Percentiles rank a stretch among this genome's conserved stretches.
These are phyloP conservation scores for Bucco capensis DNA, from an alignment of 2,113 vertebrate genomes.

Conservation along the genomic window DNA sequence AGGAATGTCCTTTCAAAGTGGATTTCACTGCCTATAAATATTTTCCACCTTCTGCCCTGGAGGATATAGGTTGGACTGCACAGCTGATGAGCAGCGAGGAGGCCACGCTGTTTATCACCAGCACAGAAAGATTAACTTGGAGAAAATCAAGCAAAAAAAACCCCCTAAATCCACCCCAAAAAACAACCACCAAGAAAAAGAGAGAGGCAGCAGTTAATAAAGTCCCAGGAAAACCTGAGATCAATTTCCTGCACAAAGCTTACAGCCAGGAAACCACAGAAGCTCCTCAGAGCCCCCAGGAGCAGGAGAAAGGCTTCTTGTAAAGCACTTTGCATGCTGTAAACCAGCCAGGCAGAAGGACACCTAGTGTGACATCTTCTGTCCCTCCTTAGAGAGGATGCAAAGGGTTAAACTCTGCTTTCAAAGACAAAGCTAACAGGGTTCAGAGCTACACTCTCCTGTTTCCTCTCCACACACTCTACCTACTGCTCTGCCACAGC, in stretches of 20 bases:
- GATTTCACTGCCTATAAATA: conserved; percentile 43
- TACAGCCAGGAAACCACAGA: not conserved
- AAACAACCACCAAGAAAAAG: not conserved
- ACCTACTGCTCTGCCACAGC: not conserved
- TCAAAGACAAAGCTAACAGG: not conserved
- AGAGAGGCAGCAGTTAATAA: not conserved
- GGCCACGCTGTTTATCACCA: not conserved
- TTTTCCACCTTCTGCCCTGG: conserved; percentile 26
- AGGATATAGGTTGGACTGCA: not conserved
- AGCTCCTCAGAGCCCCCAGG: not conserved
- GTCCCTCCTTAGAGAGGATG: not conserved
- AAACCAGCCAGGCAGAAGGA: not conserved
- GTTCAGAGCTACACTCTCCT: not conserved
- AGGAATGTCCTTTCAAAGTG: conserved; percentile 33
- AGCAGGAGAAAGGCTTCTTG: not conserved
- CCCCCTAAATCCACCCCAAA: too few relatives aligned
- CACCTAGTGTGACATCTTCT: not conserved
- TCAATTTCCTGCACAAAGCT: not conserved
- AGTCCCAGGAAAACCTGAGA: not conserved
- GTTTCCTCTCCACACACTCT: not conserved
- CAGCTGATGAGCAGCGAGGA: not conserved
- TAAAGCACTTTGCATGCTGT: not conserved
- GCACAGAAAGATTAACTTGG: not conserved
- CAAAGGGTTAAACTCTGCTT: not conserved
- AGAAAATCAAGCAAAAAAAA: not conserved